These are phyloP conservation scores for Corbicula japonica DNA, from an alignment of 2,888 invertebrate genomes.

Conservation along the genomic window DNA sequence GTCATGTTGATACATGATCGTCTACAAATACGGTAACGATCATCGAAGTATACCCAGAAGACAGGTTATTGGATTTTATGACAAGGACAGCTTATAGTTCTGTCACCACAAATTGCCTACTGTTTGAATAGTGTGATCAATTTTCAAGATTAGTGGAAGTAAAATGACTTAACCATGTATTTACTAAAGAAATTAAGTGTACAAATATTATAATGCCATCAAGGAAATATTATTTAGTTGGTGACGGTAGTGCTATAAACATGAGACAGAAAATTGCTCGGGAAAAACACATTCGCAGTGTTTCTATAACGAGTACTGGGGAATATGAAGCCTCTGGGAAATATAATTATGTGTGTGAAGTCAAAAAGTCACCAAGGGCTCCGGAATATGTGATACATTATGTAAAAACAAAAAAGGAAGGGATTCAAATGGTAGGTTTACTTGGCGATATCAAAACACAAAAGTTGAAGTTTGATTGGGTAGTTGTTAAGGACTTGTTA, in stretches of 20 bases:
- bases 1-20: constrained; percentile 10
- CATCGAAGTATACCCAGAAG: constrained; percentile 16
- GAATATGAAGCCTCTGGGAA: constrained; percentile 19
- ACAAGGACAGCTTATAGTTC: constrained; percentile 38
- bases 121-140: constrained; percentile 17
- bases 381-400: constrained; percentile 61
- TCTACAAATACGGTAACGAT: constrained; percentile 1
- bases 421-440: constrained; percentile 46
- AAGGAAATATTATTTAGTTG: constrained; percentile 53
- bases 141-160: background rate
- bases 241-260: constrained; percentile 19
- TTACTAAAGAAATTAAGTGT: constrained; percentile 15
- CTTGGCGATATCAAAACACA: too few species aligned
- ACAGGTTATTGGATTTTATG: constrained; percentile 26
- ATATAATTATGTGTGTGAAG: constrained; percentile 48
- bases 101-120: too few species aligned
- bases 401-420: constrained; percentile 50
- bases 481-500: background rate
- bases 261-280: constrained; percentile 37
- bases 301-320: constrained; percentile 24
- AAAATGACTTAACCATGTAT: background rate
- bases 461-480: background rate
- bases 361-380: constrained; percentile 56
- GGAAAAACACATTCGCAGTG: constrained; percentile 39
- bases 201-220: constrained; percentile 29